Conservation (phyloP, 1,140 invertebrate species). For the Philotrypesis tridentata region DNA sequence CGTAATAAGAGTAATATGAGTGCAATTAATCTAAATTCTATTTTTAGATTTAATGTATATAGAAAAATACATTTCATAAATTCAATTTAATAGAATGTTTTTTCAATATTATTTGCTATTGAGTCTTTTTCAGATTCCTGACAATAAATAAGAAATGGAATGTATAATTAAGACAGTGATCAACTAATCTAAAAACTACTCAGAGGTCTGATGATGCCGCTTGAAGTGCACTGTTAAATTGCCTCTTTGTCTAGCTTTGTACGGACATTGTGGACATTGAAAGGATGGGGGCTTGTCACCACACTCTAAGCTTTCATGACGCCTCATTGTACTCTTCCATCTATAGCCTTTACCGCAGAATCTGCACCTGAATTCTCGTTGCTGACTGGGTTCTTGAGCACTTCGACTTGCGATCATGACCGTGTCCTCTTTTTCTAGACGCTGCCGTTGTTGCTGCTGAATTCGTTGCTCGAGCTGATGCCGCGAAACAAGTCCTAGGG, state of each 20-base stretch:
- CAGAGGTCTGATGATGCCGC: conserved; percentile 79
- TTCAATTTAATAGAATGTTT: neutral
- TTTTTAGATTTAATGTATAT: neutral
- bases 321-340: conserved; percentile 87
- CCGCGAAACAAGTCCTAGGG: conserved; percentile 61
- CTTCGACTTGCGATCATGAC: neutral
- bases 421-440: neutral
- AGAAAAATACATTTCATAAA: neutral
- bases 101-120: neutral
- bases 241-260: conserved; percentile 85
- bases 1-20: neutral
- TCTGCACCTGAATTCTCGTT: conserved; percentile 82
- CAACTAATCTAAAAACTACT: neutral
- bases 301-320: conserved; percentile 90
- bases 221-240: conserved; percentile 87
- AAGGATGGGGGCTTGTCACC: conserved; percentile 88
- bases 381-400: conserved; percentile 74
- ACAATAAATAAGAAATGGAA: neutral
- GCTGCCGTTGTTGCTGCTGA: conserved; percentile 18
- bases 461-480: conserved; percentile 34
- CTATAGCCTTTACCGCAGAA: conserved; percentile 87
- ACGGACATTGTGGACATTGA: conserved; percentile 86
- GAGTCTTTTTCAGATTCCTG: neutral
- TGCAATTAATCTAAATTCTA: neutral
- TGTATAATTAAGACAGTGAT: neutral